Evolutionary conservation across 2,888 invertebrate species (phyloP).

Genomic region (Papilio elwesi): DNA sequence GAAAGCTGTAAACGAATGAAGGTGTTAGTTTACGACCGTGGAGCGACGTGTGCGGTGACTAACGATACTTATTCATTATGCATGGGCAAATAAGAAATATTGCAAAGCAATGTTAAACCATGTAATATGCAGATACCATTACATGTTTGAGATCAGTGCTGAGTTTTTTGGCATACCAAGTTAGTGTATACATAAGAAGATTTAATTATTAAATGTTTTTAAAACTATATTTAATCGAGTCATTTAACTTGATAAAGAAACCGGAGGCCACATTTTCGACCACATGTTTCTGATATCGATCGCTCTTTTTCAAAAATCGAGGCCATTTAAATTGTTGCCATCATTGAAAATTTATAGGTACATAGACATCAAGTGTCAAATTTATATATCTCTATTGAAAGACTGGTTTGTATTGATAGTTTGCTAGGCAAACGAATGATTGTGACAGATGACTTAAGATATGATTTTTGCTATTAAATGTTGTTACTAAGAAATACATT

Average conservation of each 20-base stretch:
- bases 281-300: no score
- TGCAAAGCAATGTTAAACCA: constrained; percentile 57
- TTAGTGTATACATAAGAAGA: not conserved
- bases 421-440: no score
- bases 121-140: constrained; percentile 1
- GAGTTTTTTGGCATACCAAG: not conserved
- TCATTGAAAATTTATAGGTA: no score
- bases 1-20: constrained; percentile 60
- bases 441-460: not conserved
- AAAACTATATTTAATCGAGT: no score
- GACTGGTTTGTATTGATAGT: not conserved
- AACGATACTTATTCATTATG: constrained; percentile 44
- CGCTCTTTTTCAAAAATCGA: no score
- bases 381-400: not conserved
- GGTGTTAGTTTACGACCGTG: constrained; percentile 54
- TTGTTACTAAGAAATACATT: not conserved
- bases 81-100: constrained; percentile 56
- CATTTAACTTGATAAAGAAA: no score
- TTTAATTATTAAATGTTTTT: no score
- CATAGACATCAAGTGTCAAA: constrained; percentile 2
- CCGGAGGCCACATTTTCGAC: no score
- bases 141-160: not conserved
- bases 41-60: constrained; percentile 44
- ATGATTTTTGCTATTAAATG: not conserved
- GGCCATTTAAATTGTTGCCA: no score